Evolutionary conservation across 53 echinoderm and acorn worm genomes (phyloP), one percentile per base, ranked within the genome.

Genomic region (Henricia sp.): DNA sequence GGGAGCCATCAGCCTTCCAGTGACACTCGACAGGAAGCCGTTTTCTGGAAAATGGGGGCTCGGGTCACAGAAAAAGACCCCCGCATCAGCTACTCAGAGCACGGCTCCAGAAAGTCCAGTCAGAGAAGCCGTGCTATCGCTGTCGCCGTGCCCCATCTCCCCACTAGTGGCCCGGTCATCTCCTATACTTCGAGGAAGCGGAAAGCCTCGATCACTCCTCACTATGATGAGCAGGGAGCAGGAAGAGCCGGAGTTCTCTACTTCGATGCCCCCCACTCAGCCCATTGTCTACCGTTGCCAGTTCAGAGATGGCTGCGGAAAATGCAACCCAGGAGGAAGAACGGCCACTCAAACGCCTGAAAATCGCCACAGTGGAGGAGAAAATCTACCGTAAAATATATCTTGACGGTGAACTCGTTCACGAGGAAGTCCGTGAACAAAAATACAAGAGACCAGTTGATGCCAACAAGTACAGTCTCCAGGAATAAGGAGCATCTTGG

Each of bases 401-500:
- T 21, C 6, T 53, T 10, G 53, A 53, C 53, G 53, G 53, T 8
- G 53, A 53, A 21, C 53, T 53, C 19, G 53, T 53, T 3, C 53
- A 53, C 53, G 53, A 53, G 53, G 53, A 53, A 17, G 19, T 3
- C 6, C 8, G 3, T 10, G 3, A 10, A 4, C 30, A 10, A 6
- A 37, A 23, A 21, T 66, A 66, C 38, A 66, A 37, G 38, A 33
- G 17, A 33, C 30, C 29, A 23, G 67, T 66, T 27, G 34, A 35
- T 19, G 34, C 67, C 67, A 66, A 26, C 38, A 16, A 26, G 30
- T 66, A 66, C 67, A n/a, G n/a, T n/a, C n/a, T n/a, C n/a, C n/a
- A n/a, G n/a, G n/a, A n/a, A n/a, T n/a, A n/a, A n/a, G n/a, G n/a
- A n/a, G n/a, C n/a, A n/a, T n/a, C n/a, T n/a, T n/a, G n/a, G n/a